Conservation (phyloP, 2,888 invertebrate genomes). For the Diloba caeruleocephala region DNA sequence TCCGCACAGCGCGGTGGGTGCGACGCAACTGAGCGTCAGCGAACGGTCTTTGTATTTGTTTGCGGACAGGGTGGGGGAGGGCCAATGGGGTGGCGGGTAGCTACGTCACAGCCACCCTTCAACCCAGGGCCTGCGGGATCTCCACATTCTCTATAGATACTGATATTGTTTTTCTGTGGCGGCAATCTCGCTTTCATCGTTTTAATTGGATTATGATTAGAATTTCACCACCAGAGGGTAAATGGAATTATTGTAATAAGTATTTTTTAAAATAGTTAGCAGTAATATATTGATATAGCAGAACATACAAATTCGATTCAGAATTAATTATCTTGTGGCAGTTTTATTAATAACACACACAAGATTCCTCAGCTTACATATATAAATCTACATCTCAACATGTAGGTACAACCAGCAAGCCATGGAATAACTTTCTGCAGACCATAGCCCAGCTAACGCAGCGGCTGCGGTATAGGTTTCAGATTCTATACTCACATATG, state of each 20-base stretch:
- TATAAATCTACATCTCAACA: too few relatives aligned
- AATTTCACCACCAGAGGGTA: slow-evolving; percentile 22
- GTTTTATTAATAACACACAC: too few relatives aligned
- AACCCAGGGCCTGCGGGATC: slow-evolving; percentile 60
- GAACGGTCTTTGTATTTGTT: slow-evolving; percentile 63
- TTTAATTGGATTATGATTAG: slow-evolving; percentile 49
- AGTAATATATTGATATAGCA: too few relatives aligned
- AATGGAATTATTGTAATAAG: slow-evolving; percentile 14
- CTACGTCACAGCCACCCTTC: slow-evolving; percentile 70
- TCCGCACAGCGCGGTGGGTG: slow-evolving; percentile 76
- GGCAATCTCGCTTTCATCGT: slow-evolving; percentile 33
- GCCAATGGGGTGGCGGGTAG: slow-evolving; percentile 56
- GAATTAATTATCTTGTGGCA: too few relatives aligned
- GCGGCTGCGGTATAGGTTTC: too few relatives aligned
- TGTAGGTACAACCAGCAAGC: too few relatives aligned
- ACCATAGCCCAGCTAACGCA: too few relatives aligned
- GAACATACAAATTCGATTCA: too few relatives aligned
- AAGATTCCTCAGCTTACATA: too few relatives aligned
- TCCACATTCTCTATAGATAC: slow-evolving; percentile 48
- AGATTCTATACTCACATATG: too few relatives aligned
- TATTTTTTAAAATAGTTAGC: too few relatives aligned
- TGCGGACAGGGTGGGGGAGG: slow-evolving; percentile 60
- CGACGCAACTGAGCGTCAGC: slow-evolving; percentile 76
- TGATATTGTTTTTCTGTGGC: slow-evolving; percentile 55
- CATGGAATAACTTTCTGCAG: too few relatives aligned